Evolutionary conservation across 2,113 vertebrate species (phyloP).

Genomic region (Hydrochoerus hydrochaeris): DNA sequence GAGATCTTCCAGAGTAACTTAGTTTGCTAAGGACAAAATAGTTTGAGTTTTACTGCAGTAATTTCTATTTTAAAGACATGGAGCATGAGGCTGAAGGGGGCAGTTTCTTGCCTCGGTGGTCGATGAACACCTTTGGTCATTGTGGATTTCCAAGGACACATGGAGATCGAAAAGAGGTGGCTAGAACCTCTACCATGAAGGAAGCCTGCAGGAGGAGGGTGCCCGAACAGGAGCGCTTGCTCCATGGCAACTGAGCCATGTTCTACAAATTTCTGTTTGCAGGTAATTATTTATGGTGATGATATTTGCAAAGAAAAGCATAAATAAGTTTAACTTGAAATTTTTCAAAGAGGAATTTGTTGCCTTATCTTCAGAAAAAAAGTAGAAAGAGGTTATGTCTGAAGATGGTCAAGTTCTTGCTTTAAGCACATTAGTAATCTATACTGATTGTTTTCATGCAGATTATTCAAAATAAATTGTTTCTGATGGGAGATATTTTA

Average conservation of each 20-base stretch:
- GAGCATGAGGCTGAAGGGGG: rapidly evolving
- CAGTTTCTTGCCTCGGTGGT: not conserved
- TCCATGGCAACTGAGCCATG: not conserved
- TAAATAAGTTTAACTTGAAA: not conserved
- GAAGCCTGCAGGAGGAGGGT: not conserved
- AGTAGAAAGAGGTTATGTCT: not conserved
- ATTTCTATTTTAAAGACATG: not conserved
- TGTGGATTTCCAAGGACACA: not conserved
- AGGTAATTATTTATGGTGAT: not conserved
- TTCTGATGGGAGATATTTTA: not conserved
- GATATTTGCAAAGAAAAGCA: not conserved
- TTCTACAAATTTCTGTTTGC: not conserved
- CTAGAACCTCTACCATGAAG: not conserved
- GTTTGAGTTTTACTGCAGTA: not conserved
- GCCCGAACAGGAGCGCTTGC: not conserved
- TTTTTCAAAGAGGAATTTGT: not conserved
- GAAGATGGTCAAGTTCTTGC: not conserved
- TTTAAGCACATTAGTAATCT: not conserved
- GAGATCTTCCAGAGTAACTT: not conserved
- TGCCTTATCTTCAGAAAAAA: not conserved
- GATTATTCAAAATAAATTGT: not conserved
- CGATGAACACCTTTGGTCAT: not conserved
- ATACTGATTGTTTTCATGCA: not conserved
- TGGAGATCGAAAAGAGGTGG: not conserved
- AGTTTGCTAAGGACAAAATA: not conserved